Evolutionary conservation across 2,888 invertebrate species (phyloP), one percentile per base, ranked within the genome.

Genomic region (Heliconius aoede): DNA sequence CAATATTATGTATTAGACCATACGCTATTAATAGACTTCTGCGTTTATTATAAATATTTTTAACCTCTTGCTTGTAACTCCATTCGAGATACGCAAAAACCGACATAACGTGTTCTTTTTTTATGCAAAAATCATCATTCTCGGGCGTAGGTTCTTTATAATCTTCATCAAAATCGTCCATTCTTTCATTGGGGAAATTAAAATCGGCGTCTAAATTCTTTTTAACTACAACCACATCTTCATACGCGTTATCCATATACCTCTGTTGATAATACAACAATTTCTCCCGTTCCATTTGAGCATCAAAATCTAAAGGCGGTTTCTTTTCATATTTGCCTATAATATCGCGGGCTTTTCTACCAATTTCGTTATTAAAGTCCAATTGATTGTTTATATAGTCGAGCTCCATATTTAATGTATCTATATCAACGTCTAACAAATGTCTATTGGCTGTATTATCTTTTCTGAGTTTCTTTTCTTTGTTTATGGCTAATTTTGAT

Each of bases 51-150:
- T 95, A 93, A 0, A 93, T 84, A 82, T 97, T 95, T 89, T 96
- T 92, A 79, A 95, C 88, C 88, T 97, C 90, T 79, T 96, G 95
- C 24, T 95, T 94, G n/a, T 95, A 95, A 82, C 97, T 96, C 97
- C 97, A 97, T 84, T 98, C 97, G 64, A 97, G 95, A 85, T 97
- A 98, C 0, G 97, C 96, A 87, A 98, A 97, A 0, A 98, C 91
- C 0, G 97, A 96, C 55, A 97, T 96, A 0, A 98, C 96, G 80
- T 98, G 97, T 82, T 97, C 95, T 18, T 95, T 93, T 81, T 95
- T 96, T 0, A 97, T 95, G 85, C 97, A 97, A 72, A 89, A 90
- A 67, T 90, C 90, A 86, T 90, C 95, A 60, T 83, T 87, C 64
- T 88, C 91, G 3, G 89, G 89, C 0, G 93, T 94, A 0, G 93